Evolutionary conservation across 2,888 invertebrate species (phyloP), one percentile per base, ranked within the genome.

Genomic region (Galerucella nymphaeae): DNA sequence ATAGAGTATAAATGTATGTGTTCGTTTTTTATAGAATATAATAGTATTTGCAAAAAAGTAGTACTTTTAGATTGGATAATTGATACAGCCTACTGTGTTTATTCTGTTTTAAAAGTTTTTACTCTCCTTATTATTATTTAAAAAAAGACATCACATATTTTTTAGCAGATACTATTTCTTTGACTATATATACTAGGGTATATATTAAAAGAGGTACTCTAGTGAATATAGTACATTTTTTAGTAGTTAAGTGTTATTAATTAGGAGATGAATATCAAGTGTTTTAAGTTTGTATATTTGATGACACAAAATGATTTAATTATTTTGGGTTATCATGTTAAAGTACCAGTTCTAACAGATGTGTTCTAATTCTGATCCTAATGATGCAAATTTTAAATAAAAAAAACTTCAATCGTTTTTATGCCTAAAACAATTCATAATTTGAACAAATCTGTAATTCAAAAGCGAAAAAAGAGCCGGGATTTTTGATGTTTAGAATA

Each of bases 401-500:
- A n/a, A n/a, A n/a, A n/a, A n/a, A n/a, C n/a, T n/a, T n/a, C n/a
- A n/a, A n/a, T n/a, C n/a, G n/a, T 42, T 10, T 42, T 42, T 42
- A 42, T 11, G 1, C 13, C 1, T 14, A 4, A 1, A 48, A 13
- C 6, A 6, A 4, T 48, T 48, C n/a, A 50, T 16, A n/a, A 50
- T 50, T 50, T 50, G 50, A 50, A 50, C 50, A 50, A 16, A 50
- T 45, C 50, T 50, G 50, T 50, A 5, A 50, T n/a, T 50, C 2
- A 50, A 50, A 50, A 50, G 5, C 30, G n/a, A 14, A n/a, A 6
- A 50, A n/a, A n/a, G 14, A n/a, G 50, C 50, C 50, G 57, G 20
- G 57, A 23, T 18, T 57, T 57, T 57, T 57, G 57, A 57, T 57
- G 57, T 57, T 57, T 20, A 57, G 10, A 50, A 57, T 57, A 50